Percentiles rank a stretch among this genome's conserved stretches.
These are phyloP conservation scores for Myotis vivesi DNA, from an alignment of 2,797 vertebrate genomes.

Conservation along the genomic window DNA sequence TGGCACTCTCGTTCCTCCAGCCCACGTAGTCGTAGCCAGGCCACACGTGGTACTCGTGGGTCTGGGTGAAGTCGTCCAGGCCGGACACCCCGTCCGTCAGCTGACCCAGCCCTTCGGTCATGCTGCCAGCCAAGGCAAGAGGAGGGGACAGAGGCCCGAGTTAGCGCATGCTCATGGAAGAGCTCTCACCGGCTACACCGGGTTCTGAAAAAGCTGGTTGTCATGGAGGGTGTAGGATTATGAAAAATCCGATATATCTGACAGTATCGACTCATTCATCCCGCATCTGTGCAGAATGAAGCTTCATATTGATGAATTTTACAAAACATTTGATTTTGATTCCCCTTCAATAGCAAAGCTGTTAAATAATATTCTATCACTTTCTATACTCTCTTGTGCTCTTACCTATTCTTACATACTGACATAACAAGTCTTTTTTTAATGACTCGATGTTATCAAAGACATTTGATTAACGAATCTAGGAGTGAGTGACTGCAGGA, in stretches of 20 bases:
- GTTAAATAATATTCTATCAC: background rate
- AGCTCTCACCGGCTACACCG: background rate
- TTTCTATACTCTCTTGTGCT: background rate
- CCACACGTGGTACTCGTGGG: conserved; percentile 94
- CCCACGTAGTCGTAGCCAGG: conserved; percentile 97
- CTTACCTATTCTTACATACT: background rate
- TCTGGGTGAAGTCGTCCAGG: conserved; percentile 93
- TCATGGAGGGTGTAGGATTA: background rate
- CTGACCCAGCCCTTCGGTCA: conserved; percentile 98
- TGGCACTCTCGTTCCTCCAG: conserved; percentile 94
- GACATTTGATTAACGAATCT: background rate
- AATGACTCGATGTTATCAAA: background rate
- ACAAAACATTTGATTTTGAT: background rate
- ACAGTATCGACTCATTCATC: background rate
- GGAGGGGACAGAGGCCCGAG: background rate
- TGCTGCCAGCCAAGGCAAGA: conserved; percentile 82
- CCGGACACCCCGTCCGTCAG: conserved; percentile 95
- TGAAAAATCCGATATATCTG: background rate
- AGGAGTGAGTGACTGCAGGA: background rate
- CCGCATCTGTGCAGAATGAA: background rate
- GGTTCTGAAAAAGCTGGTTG: background rate
- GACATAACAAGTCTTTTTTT: background rate
- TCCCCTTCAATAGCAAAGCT: background rate
- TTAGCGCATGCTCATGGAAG: background rate
- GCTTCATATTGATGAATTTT: background rate